Evolutionary conservation across 2,888 invertebrate genomes (phyloP).

Genomic region (Tinea trinotella): DNA sequence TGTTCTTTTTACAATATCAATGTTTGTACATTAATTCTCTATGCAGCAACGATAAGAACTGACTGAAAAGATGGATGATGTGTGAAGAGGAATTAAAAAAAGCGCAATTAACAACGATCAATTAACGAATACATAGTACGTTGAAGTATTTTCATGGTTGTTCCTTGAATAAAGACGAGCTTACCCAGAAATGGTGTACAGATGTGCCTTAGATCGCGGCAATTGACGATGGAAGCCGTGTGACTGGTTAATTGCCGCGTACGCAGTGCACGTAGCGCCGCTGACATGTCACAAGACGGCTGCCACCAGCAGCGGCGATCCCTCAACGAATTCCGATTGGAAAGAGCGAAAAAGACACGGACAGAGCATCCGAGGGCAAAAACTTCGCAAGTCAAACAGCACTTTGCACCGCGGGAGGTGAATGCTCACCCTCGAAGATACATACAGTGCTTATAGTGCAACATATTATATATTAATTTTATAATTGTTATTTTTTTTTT

Average conservation of each 20-base stretch:
- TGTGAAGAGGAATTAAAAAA: slow-evolving; percentile 23
- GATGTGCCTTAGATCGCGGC: slow-evolving; percentile 39
- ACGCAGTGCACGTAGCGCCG: slow-evolving; percentile 61
- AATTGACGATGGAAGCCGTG: slow-evolving; percentile 40
- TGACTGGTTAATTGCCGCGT: slow-evolving; percentile 60
- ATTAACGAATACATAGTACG: slow-evolving; percentile 42
- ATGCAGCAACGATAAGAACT: too few relatives aligned
- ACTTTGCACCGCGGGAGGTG: slow-evolving; percentile 10
- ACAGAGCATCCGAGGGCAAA: slow-evolving; percentile 28
- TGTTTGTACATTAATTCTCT: too few relatives aligned
- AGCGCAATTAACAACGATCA: slow-evolving; percentile 42
- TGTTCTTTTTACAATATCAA: too few relatives aligned
- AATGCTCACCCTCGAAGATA: not conserved
- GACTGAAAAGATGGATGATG: too few relatives aligned
- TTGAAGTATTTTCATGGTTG: slow-evolving; percentile 50
- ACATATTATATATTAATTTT: not conserved
- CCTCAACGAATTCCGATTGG: slow-evolving; percentile 67
- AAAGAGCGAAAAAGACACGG: slow-evolving; percentile 71
- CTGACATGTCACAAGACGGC: slow-evolving; percentile 69
- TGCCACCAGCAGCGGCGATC: slow-evolving; percentile 70
- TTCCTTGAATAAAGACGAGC: slow-evolving; percentile 53
- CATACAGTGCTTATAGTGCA: not conserved
- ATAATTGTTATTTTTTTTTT: not conserved
- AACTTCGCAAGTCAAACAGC: slow-evolving; percentile 3
- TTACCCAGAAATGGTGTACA: slow-evolving; percentile 40